These are phyloP conservation scores for Bucorvus abyssinicus DNA, from an alignment of 2,797 vertebrate species.

Conservation along the genomic window DNA sequence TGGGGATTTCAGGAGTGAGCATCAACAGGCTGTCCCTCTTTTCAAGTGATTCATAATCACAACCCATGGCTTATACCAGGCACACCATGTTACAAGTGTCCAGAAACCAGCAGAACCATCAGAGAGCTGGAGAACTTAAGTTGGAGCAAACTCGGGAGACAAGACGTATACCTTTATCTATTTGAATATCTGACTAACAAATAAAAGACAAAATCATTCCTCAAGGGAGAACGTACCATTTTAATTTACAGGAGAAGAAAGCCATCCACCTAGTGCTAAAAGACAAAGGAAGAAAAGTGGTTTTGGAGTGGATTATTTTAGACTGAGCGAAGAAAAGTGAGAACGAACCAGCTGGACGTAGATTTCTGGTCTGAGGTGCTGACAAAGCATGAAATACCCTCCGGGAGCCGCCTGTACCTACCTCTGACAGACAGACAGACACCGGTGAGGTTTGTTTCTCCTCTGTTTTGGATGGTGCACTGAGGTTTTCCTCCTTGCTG, in stretches of 20 bases:
- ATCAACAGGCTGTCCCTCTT: accelerated
- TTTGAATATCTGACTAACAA: background rate
- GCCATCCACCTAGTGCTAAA: accelerated
- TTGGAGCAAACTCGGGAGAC: background rate
- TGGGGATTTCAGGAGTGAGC: background rate
- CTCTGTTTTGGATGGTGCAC: background rate
- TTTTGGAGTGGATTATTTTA: accelerated
- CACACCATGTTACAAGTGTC: background rate
- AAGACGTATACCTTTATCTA: background rate
- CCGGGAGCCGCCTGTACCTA: background rate
- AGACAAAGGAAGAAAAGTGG: background rate
- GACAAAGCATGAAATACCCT: background rate
- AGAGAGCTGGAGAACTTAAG: background rate
- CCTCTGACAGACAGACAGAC: background rate
- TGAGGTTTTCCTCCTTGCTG: background rate
- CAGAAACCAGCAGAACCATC: background rate
- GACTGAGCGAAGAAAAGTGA: background rate
- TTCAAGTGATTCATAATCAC: background rate
- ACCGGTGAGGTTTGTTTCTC: background rate
- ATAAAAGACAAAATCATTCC: background rate
- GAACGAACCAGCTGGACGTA: background rate
- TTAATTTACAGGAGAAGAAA: background rate
- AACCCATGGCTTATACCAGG: background rate
- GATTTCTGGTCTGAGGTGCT: background rate
- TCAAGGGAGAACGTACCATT: accelerated